Evolutionary conservation across 2,113 vertebrate genomes (phyloP), one percentile per base, ranked within the genome.

Genomic region (Ciconia maguari): DNA sequence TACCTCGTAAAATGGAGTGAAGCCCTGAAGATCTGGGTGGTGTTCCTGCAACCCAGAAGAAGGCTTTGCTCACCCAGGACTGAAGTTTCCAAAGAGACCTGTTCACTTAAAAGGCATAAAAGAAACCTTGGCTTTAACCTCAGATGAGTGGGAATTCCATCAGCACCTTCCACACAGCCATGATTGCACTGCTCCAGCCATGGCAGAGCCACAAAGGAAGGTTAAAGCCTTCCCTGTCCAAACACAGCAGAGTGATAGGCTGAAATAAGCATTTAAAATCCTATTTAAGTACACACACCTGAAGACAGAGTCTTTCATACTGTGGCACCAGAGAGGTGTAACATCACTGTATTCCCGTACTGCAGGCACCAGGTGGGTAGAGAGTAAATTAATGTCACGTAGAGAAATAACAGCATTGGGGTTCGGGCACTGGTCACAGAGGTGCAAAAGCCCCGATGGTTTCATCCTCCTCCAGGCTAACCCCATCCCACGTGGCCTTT

Each of bases 11-110:
- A 93, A 78, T 8, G 20, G 46, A 77, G 69, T 42, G 72, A 95
- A 97, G 91, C 83, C 69, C 80, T 89, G 65, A 94, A 94, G 83
- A 94, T 69, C 54, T 93, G 77, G 70, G 77, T 87, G 89, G 84
- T 89, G 81, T 82, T 80, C 9, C 2, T 26, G 77, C 72, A 94
- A 29, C 16, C 38, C 44, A 87, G 60, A 89, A 86, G 57, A 14
- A 5, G 10, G 36, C 25, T 89, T 94, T 94, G 74, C 87, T 95
- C 55, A 82, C 66, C 26, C 22, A 70, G 75, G 54, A 66, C 85
- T 87, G 54, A 91, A 65, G 58, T 88, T 95, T 96, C 82, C 74
- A 85, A 75, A 77, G 77, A 84, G 57, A 79, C 6, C 9, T 12
- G 24, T 38, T 77, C 54, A 58, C 87, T 83, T 87, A 46, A 94